Percentiles rank a stretch among this genome's conserved stretches.
These are phyloP conservation scores for Penaeus monodon DNA, from an alignment of 2,888 invertebrate species.

Conservation along the genomic window DNA sequence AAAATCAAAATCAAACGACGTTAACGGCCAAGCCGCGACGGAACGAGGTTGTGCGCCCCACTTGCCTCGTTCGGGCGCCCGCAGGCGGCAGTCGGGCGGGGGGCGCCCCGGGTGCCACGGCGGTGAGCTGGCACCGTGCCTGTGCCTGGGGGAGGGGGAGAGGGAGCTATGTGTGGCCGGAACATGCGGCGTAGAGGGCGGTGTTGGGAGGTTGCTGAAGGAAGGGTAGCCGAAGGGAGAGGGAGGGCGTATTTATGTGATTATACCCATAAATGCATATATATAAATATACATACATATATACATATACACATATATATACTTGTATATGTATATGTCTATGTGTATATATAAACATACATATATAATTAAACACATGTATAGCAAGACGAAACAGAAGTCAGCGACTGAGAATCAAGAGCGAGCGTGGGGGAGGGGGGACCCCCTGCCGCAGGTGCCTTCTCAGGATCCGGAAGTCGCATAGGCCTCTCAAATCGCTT, in stretches of 20 bases:
- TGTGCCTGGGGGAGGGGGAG: not conserved
- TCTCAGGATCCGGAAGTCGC: too few species aligned
- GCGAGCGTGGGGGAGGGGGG: too few species aligned
- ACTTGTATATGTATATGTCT: constrained; percentile 12
- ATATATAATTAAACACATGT: constrained; percentile 1
- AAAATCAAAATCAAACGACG: too few species aligned
- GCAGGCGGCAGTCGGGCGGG: not conserved
- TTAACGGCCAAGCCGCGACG: too few species aligned
- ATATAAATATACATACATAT: not conserved
- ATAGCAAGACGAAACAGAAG: too few species aligned
- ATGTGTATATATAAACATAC: constrained; percentile 19
- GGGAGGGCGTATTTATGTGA: not conserved
- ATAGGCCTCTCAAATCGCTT: too few species aligned
- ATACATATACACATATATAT: not conserved
- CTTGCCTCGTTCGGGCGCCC: too few species aligned
- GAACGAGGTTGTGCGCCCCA: too few species aligned
- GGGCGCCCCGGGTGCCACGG: not conserved
- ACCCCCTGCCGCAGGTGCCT: too few species aligned
- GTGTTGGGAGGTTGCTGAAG: not conserved
- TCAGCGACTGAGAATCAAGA: too few species aligned
- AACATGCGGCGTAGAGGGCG: not conserved
- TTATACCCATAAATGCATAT: not conserved
- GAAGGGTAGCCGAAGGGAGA: not conserved
- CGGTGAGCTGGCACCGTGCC: not conserved
- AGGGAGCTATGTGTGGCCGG: not conserved